Base-by-base conservation (phyloP, 2,888 invertebrate species). In the Polydrusus cervinus region DNA sequence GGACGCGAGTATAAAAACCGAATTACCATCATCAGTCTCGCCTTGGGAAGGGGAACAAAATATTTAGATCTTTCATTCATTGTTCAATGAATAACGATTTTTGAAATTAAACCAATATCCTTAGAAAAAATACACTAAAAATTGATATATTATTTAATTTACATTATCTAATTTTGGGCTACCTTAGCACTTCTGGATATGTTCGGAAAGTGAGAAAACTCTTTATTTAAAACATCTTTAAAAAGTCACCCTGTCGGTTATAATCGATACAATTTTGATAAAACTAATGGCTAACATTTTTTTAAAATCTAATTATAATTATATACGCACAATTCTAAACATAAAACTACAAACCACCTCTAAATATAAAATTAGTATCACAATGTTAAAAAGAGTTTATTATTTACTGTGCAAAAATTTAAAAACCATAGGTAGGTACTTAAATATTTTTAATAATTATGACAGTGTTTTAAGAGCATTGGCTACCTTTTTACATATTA, bases 311-410 rank as follows among this genome's bases (percentile, higher is more conserved):
- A 14, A n/a, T 62, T 71, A 13, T 57, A 25, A 57, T 45, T 61
- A 40, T n/a, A n/a, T 57, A 67, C 68, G 53, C 75, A 67, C 60
- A 71, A 20, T 49, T 67, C 72, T 76, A 76, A 76, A 69, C 72
- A 69, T 73, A 76, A 69, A 75, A 72, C 45, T 61, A 60, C 45
- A 60, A 61, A 57, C 47, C 69, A 57, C 45, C 57, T 69, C 75
- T 75, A 75, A 75, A 49, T 75, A 53, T 76, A 71, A 76, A 76
- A 76, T 76, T 76, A 76, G 76, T 76, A 76, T 76, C 76, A 76
- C 76, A 76, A 76, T 76, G 62, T 65, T 53, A 68, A 72, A 75
- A 72, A 64, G 45, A 68, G 38, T 71, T 75, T 61, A 47, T 71
- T 57, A 55, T 53, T 62, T 49, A 69, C n/a, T 60, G 68, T 74